Percentiles rank a stretch among this genome's conserved stretches.
These are phyloP conservation scores for Siniperca chuatsi DNA, from an alignment of 2,113 vertebrate species.

Conservation along the genomic window DNA sequence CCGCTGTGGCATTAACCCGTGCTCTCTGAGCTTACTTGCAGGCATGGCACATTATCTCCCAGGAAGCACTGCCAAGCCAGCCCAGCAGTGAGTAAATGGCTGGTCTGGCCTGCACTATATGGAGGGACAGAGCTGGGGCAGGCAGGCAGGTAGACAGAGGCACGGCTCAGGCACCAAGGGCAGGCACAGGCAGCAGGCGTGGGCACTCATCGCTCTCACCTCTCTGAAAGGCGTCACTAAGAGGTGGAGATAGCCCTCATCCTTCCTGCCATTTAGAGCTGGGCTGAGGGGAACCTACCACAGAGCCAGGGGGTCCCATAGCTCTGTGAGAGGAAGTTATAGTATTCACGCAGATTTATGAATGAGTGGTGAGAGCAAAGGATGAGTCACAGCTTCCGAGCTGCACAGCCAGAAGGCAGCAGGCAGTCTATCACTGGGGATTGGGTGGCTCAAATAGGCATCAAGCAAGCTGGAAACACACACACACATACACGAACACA, in stretches of 20 bases:
- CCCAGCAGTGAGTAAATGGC: conserved; percentile 58
- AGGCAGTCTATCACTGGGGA: conserved; percentile 69
- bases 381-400: conserved; percentile 82
- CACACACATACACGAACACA: conserved; percentile 32
- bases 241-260: conserved; percentile 55
- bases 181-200: conserved; percentile 39
- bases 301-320: conserved; percentile 53
- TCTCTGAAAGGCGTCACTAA: conserved; percentile 47
- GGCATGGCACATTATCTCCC: conserved; percentile 74
- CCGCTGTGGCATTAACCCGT: conserved; percentile 70
- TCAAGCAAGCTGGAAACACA: conserved; percentile 47
- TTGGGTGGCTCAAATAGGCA: conserved; percentile 66
- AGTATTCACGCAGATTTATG: conserved; percentile 82
- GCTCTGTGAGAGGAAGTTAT: conserved; percentile 71
- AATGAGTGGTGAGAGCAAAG: conserved; percentile 79
- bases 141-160: conserved; percentile 41
- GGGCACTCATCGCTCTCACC: conserved; percentile 50
- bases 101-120: conserved; percentile 40
- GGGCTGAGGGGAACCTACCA: conserved; percentile 62
- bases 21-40: conserved; percentile 70
- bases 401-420: conserved; percentile 74
- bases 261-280: conserved; percentile 71
- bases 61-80: conserved; percentile 63
- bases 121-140: conserved; percentile 37
- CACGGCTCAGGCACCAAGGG: conserved; percentile 40